Base-by-base conservation (phyloP, 92 coral and sea anemone genomes). In the Porites evermanni region DNA sequence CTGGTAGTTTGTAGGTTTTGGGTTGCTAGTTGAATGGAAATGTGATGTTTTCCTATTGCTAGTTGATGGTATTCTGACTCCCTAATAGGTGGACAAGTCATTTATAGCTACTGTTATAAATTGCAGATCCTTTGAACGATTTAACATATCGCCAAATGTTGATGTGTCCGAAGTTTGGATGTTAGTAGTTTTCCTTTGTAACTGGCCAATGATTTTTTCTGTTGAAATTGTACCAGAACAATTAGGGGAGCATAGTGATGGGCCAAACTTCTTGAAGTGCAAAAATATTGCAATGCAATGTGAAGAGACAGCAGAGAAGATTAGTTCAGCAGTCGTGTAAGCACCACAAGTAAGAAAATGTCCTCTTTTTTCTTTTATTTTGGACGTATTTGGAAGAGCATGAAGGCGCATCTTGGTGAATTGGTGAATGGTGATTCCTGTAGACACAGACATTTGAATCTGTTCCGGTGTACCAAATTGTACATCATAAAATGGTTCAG, bases 211-310 rank as follows among this genome's bases (percentile, higher is more conserved):
- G 13, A 38, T 75, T 12, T 60, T 26, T n/a, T 75, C 91, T 10
- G 91, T 80, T 17, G 91, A 69, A 3, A 70, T 87, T 53, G 87
- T 87, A 4, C 87, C 91, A 56, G 82, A 72, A 13, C 32, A 20
- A 4, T 75, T 12, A 8, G 79, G 61, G 19, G 17, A 75, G n/a
- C 58, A 38, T 7, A 19, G 17, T 29, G 60, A 47, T 14, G 79
- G 61, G 5, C 79, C 79, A 11, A 7, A 6, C n/a, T 75, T 19
- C 18, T 51, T 76, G 6, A 51, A 51, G 17, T 53, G 80, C 63
- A 75, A 47, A 38, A 9, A 75, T 32, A 75, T 75, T 75, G 64
- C 63, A 11, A 75, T 14, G 32, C 63, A 53, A 14, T 53, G 67
- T 0, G n/a, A 11, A 8, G 80, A 53, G 8, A 9, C 80, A 1